Conservation (phyloP, 2,888 invertebrate species). For the Drosophila demipolita region DNA sequence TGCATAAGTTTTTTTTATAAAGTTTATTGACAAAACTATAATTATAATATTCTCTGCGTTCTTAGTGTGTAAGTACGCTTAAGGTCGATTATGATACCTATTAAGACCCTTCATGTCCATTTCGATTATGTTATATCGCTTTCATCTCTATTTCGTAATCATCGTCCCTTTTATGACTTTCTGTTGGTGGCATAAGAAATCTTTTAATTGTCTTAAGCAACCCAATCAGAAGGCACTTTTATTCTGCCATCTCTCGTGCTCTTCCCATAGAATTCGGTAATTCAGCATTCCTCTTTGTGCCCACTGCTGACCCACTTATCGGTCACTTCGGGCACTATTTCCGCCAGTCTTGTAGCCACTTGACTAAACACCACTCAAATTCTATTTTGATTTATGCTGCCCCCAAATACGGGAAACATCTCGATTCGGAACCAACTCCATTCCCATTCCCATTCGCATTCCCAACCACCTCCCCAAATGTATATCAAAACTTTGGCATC, state of each 20-base stretch:
- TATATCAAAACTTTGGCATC: constrained; percentile 73
- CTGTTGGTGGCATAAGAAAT: constrained; percentile 65
- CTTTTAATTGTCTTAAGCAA: constrained; percentile 69
- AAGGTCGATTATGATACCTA: background rate
- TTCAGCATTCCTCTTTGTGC: constrained; percentile 63
- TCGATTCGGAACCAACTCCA: background rate
- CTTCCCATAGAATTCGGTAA: background rate
- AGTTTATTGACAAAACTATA: background rate
- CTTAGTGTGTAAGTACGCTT: background rate
- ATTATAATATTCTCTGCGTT: background rate
- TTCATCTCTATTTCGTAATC: constrained; percentile 18
- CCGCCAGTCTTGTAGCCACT: constrained; percentile 61
- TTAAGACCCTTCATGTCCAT: background rate
- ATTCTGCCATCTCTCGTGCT: background rate
- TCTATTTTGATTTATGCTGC: constrained; percentile 75
- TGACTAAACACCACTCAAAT: constrained; percentile 75
- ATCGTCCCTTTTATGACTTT: constrained; percentile 43
- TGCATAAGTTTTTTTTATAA: background rate
- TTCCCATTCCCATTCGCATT: too few species aligned
- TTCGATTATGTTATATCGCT: constrained; percentile 1
- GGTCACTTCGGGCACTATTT: constrained; percentile 71
- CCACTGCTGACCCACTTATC: constrained; percentile 74
- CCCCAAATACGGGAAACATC: constrained; percentile 41
- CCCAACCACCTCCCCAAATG: constrained; percentile 37
- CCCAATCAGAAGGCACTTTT: constrained; percentile 52